Evolutionary conservation across 2,888 invertebrate genomes (phyloP).

Genomic region (Drosophila tripunctata): DNA sequence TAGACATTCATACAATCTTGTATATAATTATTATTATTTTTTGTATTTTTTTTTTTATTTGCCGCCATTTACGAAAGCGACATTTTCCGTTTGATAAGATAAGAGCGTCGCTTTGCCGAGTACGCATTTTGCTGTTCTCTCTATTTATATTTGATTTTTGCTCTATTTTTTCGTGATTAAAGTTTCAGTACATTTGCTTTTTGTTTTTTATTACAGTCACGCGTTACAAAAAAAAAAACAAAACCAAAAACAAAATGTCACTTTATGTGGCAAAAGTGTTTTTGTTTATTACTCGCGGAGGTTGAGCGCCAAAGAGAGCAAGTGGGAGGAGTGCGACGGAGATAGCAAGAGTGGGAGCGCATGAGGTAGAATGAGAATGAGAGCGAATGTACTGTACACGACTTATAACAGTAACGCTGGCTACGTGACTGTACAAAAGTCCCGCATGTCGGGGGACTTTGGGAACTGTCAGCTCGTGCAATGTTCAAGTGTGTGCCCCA

Average conservation of each 20-base stretch:
- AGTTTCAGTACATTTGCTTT: slow-evolving; percentile 51
- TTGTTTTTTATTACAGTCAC: slow-evolving; percentile 68
- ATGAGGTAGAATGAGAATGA: not conserved
- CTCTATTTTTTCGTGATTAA: slow-evolving; percentile 69
- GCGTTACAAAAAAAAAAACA: slow-evolving; percentile 60
- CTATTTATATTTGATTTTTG: slow-evolving; percentile 61
- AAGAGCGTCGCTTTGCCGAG: slow-evolving; percentile 39
- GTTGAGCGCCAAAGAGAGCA: not conserved
- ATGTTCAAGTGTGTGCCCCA: slow-evolving; percentile 53
- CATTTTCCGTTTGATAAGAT: slow-evolving; percentile 66
- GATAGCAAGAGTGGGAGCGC: not conserved
- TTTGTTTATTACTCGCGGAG: slow-evolving; percentile 52
- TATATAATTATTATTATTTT: no score
- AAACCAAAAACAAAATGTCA: slow-evolving; percentile 48
- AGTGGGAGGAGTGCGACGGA: not conserved
- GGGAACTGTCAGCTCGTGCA: slow-evolving; percentile 53
- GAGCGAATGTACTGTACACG: no score
- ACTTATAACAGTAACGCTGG: slow-evolving; percentile 31
- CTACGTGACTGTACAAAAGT: slow-evolving; percentile 76
- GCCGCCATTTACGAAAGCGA: slow-evolving; percentile 71
- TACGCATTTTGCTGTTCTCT: slow-evolving; percentile 29
- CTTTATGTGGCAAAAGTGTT: slow-evolving; percentile 58
- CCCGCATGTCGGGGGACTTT: slow-evolving; percentile 39
- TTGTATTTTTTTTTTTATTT: slow-evolving; percentile 59
- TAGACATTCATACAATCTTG: no score